These are phyloP conservation scores for Drosophila orosa DNA, from an alignment of 1,140 invertebrate species.

Conservation along the genomic window DNA sequence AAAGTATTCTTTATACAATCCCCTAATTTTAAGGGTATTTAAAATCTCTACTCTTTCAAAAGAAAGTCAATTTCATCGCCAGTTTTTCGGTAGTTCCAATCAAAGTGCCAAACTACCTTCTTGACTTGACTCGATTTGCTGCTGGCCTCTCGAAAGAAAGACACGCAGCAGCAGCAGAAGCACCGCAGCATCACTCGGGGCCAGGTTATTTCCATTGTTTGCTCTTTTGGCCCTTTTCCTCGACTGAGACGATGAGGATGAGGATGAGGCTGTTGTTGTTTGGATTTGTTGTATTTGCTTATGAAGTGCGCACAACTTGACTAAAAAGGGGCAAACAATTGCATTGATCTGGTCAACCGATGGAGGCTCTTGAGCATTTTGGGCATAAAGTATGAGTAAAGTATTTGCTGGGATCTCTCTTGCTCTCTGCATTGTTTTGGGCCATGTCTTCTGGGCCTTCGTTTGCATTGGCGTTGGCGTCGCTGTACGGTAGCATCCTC, in stretches of 20 bases:
- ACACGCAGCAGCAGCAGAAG: constrained; percentile 23
- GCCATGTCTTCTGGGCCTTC: constrained; percentile 62
- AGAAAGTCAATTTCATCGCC: constrained; percentile 1
- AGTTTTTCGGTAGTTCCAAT: constrained; percentile 69
- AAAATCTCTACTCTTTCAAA: neutral
- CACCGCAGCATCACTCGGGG: constrained; percentile 19
- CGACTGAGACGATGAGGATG: constrained; percentile 10
- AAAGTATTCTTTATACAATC: too few relatives aligned
- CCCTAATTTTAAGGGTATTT: constrained; percentile 1
- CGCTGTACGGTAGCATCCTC: constrained; percentile 71
- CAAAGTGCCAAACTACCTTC: constrained; percentile 72
- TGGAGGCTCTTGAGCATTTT: constrained; percentile 60
- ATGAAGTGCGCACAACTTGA: constrained; percentile 82
- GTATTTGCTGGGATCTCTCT: constrained; percentile 61
- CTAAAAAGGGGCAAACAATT: constrained; percentile 82
- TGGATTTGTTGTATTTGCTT: constrained; percentile 76
- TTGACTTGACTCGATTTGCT: constrained; percentile 33
- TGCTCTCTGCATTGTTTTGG: constrained; percentile 73
- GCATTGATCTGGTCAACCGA: constrained; percentile 72
- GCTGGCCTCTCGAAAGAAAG: constrained; percentile 15
- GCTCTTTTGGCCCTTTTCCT: constrained; percentile 69
- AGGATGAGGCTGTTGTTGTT: constrained; percentile 28
- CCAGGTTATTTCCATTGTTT: constrained; percentile 73
- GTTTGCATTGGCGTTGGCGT: constrained; percentile 62
- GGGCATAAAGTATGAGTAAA: constrained; percentile 82